Percentiles rank a stretch among this genome's conserved stretches.
phyloP scores from a whole-genome alignment of 2,797 vertebrate species.

The Tolypeutes matacus region DNA sequence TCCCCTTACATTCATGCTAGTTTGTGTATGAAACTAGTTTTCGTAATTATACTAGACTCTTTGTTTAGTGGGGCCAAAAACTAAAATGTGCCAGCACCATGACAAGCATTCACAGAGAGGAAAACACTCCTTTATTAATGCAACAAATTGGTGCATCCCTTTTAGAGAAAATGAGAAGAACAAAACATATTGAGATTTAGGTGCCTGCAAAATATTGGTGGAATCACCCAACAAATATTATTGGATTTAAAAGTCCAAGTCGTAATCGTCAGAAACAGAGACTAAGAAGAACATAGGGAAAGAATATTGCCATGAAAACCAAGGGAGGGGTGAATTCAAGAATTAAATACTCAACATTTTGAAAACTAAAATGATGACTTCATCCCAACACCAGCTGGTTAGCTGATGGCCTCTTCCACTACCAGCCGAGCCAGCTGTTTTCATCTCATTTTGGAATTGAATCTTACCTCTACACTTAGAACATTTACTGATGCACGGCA shows the following conservation, averaged over 20 bases:
- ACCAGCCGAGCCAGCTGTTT: background rate
- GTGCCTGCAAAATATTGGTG: background rate
- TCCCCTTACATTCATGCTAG: background rate
- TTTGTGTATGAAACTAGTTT: background rate
- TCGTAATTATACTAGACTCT: background rate
- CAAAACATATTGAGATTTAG: background rate
- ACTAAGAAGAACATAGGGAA: background rate
- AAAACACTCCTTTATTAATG: background rate
- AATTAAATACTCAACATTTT: background rate
- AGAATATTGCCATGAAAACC: background rate
- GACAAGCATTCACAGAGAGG: background rate
- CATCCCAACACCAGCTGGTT: background rate
- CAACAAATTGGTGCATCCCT: background rate
- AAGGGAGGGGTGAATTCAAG: background rate
- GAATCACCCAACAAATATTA: background rate
- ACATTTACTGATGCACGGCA: background rate
- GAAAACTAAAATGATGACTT: background rate
- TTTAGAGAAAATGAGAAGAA: constrained; percentile 20
- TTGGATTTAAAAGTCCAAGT: background rate
- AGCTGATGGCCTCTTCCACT: background rate
- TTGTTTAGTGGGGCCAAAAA: background rate
- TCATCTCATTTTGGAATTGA: background rate
- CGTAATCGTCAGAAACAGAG: background rate
- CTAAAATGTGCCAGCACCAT: background rate
- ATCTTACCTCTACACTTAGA: too few species aligned